phyloP scores from a whole-genome alignment of 1,140 invertebrate species.

The Cotesia chilonis region DNA sequence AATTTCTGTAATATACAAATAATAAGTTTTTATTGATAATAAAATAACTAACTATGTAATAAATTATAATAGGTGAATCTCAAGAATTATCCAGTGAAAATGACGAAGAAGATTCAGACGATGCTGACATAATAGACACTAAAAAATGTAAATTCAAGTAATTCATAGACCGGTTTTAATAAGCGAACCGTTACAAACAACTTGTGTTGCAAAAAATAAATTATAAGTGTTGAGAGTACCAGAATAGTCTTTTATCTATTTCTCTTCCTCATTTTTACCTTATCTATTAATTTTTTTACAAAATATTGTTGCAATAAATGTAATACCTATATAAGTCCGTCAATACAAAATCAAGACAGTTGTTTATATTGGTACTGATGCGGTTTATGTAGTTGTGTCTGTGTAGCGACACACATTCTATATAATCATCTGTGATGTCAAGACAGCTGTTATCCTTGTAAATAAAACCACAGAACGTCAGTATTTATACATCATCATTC shows the following conservation, averaged over 20 bases:
- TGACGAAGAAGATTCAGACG: conserved; percentile 36
- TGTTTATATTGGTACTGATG: too few species aligned
- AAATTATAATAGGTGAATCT: conserved; percentile 39
- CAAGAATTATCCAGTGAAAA: conserved; percentile 38
- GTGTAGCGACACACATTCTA: background rate
- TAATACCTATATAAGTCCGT: too few species aligned
- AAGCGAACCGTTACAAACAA: background rate
- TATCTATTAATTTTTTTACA: too few species aligned
- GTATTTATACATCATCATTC: background rate
- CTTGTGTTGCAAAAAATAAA: conserved; percentile 6
- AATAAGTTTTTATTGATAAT: too few species aligned
- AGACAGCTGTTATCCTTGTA: background rate
- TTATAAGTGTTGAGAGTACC: background rate
- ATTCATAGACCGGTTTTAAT: background rate
- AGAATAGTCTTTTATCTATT: background rate
- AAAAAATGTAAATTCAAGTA: conserved; percentile 50
- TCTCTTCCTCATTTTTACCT: too few species aligned
- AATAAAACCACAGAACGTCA: conserved; percentile 8
- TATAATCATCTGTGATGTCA: conserved; percentile 16
- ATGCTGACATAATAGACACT: conserved; percentile 42
- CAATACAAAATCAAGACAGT: too few species aligned
- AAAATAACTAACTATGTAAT: too few species aligned
- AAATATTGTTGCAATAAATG: too few species aligned
- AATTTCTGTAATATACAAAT: too few species aligned
- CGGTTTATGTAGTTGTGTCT: too few species aligned